Conservation (phyloP, 2,113 vertebrate genomes). For the Fregata magnificens region DNA sequence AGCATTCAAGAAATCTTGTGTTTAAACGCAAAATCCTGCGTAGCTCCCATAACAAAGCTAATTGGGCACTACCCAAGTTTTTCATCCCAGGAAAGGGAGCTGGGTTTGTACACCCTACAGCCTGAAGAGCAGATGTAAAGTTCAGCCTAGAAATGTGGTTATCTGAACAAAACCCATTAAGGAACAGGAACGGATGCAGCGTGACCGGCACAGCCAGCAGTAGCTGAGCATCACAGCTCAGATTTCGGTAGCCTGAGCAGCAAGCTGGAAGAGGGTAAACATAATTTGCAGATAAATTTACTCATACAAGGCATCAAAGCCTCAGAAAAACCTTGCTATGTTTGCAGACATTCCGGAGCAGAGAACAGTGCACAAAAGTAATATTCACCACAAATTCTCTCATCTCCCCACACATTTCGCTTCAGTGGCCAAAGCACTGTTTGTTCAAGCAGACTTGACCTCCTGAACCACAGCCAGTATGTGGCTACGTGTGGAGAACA, state of each 20-base stretch:
- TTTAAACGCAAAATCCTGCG: not conserved
- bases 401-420: not conserved
- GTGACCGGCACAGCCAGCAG: rapidly evolving
- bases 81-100: not conserved
- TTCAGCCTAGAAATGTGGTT: not conserved
- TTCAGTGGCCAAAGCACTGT: not conserved
- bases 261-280: not conserved
- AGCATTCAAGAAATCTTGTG: no score
- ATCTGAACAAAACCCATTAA: not conserved
- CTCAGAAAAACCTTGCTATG: not conserved
- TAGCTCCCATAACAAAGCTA: not conserved
- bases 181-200: not conserved
- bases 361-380: not conserved
- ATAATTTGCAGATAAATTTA: not conserved
- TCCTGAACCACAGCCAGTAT: slow-evolving; percentile 1
- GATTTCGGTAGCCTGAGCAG: not conserved
- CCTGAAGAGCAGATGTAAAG: not conserved
- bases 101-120: not conserved
- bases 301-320: not conserved
- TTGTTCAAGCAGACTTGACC: slow-evolving; percentile 8
- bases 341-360: not conserved
- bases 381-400: not conserved
- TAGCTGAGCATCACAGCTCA: not conserved
- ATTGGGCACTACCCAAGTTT: not conserved
- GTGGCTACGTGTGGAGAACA: slow-evolving; percentile 15